These are phyloP conservation scores for Tillus elongatus DNA, from an alignment of 2,888 invertebrate genomes.

Conservation along the genomic window DNA sequence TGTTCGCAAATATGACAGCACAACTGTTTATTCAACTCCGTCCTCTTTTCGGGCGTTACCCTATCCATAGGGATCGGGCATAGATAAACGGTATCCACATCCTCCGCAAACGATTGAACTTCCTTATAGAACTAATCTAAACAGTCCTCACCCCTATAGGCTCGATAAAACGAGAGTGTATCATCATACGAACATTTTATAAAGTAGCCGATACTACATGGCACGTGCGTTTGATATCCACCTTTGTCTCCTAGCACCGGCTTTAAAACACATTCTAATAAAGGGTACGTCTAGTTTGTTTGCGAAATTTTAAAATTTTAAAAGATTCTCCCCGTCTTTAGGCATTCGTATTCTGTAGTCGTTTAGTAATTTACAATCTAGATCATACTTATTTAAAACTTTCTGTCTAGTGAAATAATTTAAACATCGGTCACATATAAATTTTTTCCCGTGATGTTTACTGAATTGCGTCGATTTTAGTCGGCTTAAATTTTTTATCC, in stretches of 20 bases:
- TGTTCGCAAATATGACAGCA: constrained; percentile 15
- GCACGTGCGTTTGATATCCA: constrained; percentile 12
- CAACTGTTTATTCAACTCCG: constrained; percentile 7
- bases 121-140: constrained; percentile 12
- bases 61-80: constrained; percentile 11
- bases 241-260: neutral
- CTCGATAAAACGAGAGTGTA: constrained; percentile 8
- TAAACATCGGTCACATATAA: constrained; percentile 15
- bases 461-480: constrained; percentile 5
- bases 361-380: constrained; percentile 13
- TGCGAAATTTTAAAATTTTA: constrained; percentile 10
- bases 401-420: constrained; percentile 8
- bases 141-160: constrained; percentile 15
- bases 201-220: constrained; percentile 12
- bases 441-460: constrained; percentile 6
- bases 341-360: constrained; percentile 9
- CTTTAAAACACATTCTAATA: constrained; percentile 12
- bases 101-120: constrained; percentile 11
- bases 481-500: constrained; percentile 8
- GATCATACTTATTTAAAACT: neutral
- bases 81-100: constrained; percentile 13
- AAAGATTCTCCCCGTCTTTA: neutral
- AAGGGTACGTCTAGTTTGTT: constrained; percentile 12
- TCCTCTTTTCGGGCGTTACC: constrained; percentile 8
- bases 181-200: constrained; percentile 16